Conservation (phyloP, 2,113 vertebrate genomes). For the Menura novaehollandiae region DNA sequence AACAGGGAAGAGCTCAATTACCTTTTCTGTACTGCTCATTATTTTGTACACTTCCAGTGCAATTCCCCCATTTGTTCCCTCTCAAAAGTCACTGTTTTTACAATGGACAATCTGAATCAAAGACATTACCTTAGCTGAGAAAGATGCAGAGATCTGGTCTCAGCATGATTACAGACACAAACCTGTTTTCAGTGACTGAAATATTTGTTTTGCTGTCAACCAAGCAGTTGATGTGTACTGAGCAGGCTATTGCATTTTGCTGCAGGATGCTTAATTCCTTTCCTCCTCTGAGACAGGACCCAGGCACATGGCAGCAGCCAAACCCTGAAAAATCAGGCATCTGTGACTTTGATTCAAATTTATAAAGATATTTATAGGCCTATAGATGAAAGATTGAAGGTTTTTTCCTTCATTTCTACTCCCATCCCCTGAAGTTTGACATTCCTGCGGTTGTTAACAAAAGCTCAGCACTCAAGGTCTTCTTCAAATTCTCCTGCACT, state of each 20-base stretch:
- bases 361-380: not conserved
- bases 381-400: not conserved
- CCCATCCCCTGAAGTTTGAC: not conserved
- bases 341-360: not conserved
- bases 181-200: not conserved
- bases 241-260: not conserved
- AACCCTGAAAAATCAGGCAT: not conserved
- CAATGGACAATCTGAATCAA: not conserved
- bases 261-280: not conserved
- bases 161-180: conserved; percentile 4
- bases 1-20: conserved; percentile 2
- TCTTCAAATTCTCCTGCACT: not conserved
- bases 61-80: not conserved
- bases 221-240: not conserved
- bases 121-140: conserved; percentile 9
- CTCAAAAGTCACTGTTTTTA: not conserved
- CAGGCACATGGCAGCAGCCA: not conserved
- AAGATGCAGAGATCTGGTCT: not conserved
- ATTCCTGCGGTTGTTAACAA: not conserved
- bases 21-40: not conserved
- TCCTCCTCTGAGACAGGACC: not conserved
- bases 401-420: not conserved
- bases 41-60: not conserved
- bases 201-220: conserved; percentile 1
- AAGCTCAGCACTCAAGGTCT: not conserved